phyloP scores from a whole-genome alignment of 2,113 vertebrate species.

The Anas platyrhynchos region DNA sequence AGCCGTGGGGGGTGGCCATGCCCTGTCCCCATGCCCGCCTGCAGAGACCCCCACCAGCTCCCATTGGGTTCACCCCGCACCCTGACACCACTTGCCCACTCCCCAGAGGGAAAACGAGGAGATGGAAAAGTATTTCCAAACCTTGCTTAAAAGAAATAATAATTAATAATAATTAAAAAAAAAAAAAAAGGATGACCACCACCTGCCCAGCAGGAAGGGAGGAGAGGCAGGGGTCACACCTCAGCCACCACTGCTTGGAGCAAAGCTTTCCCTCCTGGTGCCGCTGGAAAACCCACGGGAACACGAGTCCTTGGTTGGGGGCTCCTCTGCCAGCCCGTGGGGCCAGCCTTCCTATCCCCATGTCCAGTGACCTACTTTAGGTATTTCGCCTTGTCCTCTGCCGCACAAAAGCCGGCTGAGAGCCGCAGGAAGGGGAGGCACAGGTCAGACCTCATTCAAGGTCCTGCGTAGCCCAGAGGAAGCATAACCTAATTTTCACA shows the following conservation, averaged over 20 bases:
- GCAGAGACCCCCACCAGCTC: too few species aligned
- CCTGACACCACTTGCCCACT: background rate
- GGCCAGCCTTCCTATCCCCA: fast-evolving
- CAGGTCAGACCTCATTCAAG: background rate
- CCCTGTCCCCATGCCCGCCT: fast-evolving
- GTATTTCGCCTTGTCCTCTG: background rate
- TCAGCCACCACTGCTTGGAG: fast-evolving
- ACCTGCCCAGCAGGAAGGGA: background rate
- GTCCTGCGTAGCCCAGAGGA: background rate
- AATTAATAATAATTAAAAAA: too few species aligned
- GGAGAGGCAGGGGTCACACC: fast-evolving
- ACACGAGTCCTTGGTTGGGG: fast-evolving
- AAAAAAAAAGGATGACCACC: background rate
- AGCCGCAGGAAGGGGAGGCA: background rate
- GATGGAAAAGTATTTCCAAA: background rate
- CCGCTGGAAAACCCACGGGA: fast-evolving
- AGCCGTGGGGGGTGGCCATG: too few species aligned
- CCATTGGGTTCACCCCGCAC: background rate
- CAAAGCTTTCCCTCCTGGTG: background rate
- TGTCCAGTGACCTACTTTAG: background rate
- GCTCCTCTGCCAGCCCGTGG: background rate
- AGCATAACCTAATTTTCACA: background rate
- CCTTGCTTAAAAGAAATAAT: too few species aligned
- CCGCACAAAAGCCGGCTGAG: background rate
- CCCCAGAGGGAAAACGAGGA: fast-evolving